phyloP scores from a whole-genome alignment of 2,113 vertebrate species.

The Carollia perspicillata region DNA sequence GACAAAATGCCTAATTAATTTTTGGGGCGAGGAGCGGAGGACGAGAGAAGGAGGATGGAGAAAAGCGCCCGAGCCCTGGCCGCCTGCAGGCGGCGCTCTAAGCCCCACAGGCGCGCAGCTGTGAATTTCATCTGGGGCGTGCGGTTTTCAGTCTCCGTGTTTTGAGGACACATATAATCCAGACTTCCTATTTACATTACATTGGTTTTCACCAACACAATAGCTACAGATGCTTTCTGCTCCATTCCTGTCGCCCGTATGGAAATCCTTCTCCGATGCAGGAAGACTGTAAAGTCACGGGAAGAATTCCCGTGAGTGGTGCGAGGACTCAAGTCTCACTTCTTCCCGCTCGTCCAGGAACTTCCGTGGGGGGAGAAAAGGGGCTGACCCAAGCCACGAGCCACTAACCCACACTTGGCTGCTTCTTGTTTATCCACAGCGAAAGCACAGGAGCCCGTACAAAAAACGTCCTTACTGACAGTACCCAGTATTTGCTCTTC shows the following conservation, averaged over 20 bases:
- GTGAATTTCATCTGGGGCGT: not conserved
- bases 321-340: fast-evolving
- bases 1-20: not conserved
- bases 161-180: slow-evolving; percentile 39
- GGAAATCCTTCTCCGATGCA: slow-evolving; percentile 20
- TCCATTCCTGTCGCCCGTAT: not conserved
- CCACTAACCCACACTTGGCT: not conserved
- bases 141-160: slow-evolving; percentile 17
- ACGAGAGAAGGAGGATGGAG: not conserved
- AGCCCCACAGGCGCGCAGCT: not conserved
- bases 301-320: not conserved
- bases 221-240: slow-evolving; percentile 33
- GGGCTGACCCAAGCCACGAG: not conserved
- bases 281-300: not conserved
- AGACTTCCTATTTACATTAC: slow-evolving; percentile 60
- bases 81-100: not conserved
- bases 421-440: not conserved
- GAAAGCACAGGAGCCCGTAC: not conserved
- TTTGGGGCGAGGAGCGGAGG: not conserved
- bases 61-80: not conserved
- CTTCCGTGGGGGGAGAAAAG: not conserved
- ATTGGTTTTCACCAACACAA: slow-evolving; percentile 42
- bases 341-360: not conserved
- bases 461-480: not conserved
- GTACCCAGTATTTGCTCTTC: not conserved